Conservation (phyloP, 2,113 vertebrate genomes). For the Pelodiscus sinensis region DNA sequence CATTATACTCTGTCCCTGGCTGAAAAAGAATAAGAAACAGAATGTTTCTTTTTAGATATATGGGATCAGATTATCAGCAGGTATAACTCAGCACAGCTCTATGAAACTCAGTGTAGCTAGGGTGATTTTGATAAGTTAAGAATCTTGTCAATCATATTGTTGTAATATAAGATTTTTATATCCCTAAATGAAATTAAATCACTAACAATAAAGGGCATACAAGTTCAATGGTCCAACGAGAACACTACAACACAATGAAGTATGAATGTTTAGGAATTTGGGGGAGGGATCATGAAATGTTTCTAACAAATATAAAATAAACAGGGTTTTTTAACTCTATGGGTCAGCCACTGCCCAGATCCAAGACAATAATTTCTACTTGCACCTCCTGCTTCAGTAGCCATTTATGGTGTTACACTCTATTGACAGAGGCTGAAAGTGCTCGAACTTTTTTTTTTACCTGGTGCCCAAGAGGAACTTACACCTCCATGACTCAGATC, state of each 20-base stretch:
- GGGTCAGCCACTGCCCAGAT: too few relatives aligned
- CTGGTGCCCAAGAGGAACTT: background rate
- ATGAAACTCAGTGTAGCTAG: background rate
- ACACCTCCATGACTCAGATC: background rate
- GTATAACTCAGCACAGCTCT: background rate
- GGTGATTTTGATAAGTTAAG: background rate
- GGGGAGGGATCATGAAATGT: accelerated
- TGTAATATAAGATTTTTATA: background rate
- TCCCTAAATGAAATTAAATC: background rate
- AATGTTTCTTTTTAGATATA: background rate
- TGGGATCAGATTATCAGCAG: background rate
- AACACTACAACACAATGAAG: accelerated
- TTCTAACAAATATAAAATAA: accelerated
- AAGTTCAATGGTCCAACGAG: background rate
- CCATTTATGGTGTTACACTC: background rate
- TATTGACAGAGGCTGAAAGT: accelerated
- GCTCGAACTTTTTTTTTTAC: background rate
- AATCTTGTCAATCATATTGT: background rate
- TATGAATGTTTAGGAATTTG: accelerated
- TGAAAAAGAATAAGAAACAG: background rate
- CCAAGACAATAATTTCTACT: background rate
- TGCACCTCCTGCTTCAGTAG: background rate
- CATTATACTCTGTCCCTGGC: too few relatives aligned
- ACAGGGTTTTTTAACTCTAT: background rate
- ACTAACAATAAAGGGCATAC: background rate